A percentile compares a stretch with the other conserved stretches of the same genome.
phyloP scores from a whole-genome alignment of 2,888 invertebrate genomes.

The Drosophila mercatorum region DNA sequence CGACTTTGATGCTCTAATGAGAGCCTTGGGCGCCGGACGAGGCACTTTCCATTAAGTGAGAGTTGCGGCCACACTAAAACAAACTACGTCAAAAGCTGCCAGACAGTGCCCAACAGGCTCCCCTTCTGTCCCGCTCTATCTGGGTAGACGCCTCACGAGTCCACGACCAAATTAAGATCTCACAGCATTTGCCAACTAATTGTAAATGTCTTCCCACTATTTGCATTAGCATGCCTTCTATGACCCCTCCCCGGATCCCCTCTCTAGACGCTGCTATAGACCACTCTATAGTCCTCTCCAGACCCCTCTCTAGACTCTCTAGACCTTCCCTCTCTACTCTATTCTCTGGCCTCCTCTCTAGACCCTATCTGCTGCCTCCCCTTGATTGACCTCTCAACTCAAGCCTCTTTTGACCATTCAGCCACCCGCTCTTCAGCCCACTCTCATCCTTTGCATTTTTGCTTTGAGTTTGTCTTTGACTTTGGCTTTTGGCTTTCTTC shows the following conservation, averaged over 20 bases:
- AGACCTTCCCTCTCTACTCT: not conserved
- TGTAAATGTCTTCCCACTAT: constrained; percentile 75
- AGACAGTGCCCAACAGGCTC: constrained; percentile 36
- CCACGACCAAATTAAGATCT: constrained; percentile 76
- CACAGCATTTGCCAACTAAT: constrained; percentile 76
- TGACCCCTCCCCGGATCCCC: constrained; percentile 1
- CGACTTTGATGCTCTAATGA: constrained; percentile 71
- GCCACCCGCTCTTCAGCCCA: constrained; percentile 5
- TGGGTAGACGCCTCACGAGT: constrained; percentile 36
- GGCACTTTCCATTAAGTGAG: constrained; percentile 71
- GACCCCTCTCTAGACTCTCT: not conserved
- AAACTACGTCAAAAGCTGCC: constrained; percentile 71
- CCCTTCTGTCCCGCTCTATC: no score
- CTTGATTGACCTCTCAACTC: not conserved
- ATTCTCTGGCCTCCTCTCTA: not conserved
- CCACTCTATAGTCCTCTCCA: not conserved
- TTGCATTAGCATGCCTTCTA: constrained; percentile 52
- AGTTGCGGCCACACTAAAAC: constrained; percentile 55
- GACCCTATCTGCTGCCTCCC: not conserved
- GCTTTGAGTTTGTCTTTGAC: constrained; percentile 35
- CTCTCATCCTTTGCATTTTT: constrained; percentile 45
- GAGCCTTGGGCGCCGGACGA: constrained; percentile 21
- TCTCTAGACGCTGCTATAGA: constrained; percentile 3
- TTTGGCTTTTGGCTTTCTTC: constrained; percentile 58
- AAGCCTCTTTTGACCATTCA: constrained; percentile 7